These are phyloP conservation scores for Diglossa brunneiventris DNA, from an alignment of 2,113 vertebrate species.

Conservation along the genomic window DNA sequence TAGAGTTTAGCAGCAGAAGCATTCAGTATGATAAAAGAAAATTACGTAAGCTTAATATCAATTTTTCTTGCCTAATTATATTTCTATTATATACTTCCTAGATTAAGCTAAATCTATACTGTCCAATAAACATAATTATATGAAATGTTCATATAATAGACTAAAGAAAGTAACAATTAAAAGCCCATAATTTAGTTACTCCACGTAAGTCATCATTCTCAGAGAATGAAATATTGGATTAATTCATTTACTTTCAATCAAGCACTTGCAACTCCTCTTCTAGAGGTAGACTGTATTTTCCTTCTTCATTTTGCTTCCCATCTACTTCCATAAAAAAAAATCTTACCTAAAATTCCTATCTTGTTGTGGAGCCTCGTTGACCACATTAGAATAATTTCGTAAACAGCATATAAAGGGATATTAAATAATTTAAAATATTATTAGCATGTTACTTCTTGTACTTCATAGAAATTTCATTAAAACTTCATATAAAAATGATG, in stretches of 20 bases:
- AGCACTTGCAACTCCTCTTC: not conserved
- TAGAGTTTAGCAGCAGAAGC: conserved; percentile 23
- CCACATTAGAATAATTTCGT: not conserved
- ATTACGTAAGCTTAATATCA: conserved; percentile 14
- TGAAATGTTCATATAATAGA: conserved; percentile 12
- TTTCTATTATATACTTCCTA: conserved; percentile 43
- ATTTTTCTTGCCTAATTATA: conserved; percentile 44
- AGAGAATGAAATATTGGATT: conserved; percentile 5
- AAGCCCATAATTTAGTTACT: conserved; percentile 36
- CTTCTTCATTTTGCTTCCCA: not conserved
- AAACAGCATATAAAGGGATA: not conserved
- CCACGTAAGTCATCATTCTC: not conserved
- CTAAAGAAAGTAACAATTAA: conserved; percentile 53
- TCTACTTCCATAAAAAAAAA: not conserved
- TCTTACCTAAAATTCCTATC: not conserved
- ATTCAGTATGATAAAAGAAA: conserved; percentile 30
- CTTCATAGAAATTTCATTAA: not conserved
- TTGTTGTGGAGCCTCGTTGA: not conserved
- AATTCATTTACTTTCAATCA: not conserved
- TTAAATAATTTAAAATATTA: not conserved
- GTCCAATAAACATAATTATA: conserved; percentile 47
- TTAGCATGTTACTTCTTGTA: not conserved
- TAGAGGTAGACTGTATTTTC: not conserved
- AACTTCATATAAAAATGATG: not conserved
- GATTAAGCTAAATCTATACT: conserved; percentile 43